Evolutionary conservation across 2,797 vertebrate species (phyloP).

Genomic region (Borostomias antarcticus): DNA sequence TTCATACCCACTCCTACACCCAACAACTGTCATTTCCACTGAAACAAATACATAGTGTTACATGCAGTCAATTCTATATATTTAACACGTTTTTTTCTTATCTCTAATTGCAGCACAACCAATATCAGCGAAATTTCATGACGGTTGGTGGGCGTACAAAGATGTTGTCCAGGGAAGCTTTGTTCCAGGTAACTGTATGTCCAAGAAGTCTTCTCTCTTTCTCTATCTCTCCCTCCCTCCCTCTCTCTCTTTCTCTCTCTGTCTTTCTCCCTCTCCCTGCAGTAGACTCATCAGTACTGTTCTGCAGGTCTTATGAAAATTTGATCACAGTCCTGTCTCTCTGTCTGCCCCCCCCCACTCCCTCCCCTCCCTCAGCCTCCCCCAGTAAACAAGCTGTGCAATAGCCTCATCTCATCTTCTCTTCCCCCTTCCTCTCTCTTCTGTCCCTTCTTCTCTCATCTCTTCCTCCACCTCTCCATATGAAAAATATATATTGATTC

Average conservation of each 20-base stretch:
- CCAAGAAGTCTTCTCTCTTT: not conserved
- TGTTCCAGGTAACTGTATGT: slow-evolving; percentile 85
- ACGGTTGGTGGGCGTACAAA: slow-evolving; percentile 97
- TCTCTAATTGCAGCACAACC: slow-evolving; percentile 84
- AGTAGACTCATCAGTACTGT: slow-evolving; percentile 27
- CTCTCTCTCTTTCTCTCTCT: slow-evolving; percentile 3
- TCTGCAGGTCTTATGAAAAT: slow-evolving; percentile 54
- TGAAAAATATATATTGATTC: no score
- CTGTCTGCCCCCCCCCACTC: slow-evolving; percentile 18
- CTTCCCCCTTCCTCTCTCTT: not conserved
- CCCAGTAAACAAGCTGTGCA: slow-evolving; percentile 4
- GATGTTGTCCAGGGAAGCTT: slow-evolving; percentile 96
- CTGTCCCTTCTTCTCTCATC: not conserved
- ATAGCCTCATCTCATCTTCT: not conserved
- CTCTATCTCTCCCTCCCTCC: not conserved
- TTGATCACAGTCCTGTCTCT: slow-evolving; percentile 56
- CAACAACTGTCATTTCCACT: no score
- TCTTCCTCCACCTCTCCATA: not conserved
- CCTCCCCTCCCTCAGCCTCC: slow-evolving; percentile 20
- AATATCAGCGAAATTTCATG: slow-evolving; percentile 93
- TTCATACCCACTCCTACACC: no score
- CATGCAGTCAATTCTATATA: no score
- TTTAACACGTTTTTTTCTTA: no score
- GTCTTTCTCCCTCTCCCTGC: slow-evolving; percentile 4
- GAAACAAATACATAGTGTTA: no score